Percentiles rank a stretch among this genome's conserved stretches.
Evolutionary conservation across 2,797 vertebrate species (phyloP).

Genomic region (Calcarius lapponicus): DNA sequence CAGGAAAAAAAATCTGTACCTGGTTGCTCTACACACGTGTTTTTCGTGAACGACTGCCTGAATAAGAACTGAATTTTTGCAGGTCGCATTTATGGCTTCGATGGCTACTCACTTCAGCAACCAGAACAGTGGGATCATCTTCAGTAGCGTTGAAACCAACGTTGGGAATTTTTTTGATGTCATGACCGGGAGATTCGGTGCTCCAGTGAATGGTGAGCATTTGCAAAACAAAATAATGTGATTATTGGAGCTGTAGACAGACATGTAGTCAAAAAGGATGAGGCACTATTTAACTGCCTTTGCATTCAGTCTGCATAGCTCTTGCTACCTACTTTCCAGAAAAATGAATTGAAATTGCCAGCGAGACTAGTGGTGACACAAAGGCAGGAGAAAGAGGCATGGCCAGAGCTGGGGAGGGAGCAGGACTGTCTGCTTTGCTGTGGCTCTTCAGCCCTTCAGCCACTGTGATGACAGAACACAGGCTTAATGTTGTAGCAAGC

Average conservation of each 20-base stretch:
- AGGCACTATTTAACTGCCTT: background rate
- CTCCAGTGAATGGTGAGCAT: slow-evolving; percentile 80
- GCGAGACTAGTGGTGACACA: background rate
- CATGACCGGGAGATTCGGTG: slow-evolving; percentile 84
- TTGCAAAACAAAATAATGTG: background rate
- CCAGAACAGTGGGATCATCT: slow-evolving; percentile 85
- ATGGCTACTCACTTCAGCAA: slow-evolving; percentile 87
- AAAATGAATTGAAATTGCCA: background rate
- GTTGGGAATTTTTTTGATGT: slow-evolving; percentile 84
- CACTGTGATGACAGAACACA: background rate
- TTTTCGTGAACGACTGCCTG: background rate
- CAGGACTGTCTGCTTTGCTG: background rate
- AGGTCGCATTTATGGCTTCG: slow-evolving; percentile 85
- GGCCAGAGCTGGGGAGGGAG: background rate
- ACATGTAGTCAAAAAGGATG: background rate
- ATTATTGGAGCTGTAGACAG: background rate
- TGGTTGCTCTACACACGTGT: background rate
- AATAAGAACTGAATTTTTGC: slow-evolving; percentile 5
- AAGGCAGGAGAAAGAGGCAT: background rate
- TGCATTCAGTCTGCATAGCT: background rate
- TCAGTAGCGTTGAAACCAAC: slow-evolving; percentile 84
- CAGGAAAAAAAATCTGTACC: background rate
- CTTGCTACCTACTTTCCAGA: background rate
- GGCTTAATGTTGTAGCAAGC: background rate
- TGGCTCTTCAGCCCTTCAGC: background rate